Percentiles rank a stretch among this genome's conserved stretches.
Conservation (phyloP, 2,113 vertebrate species). For the Oenanthe melanoleuca region DNA sequence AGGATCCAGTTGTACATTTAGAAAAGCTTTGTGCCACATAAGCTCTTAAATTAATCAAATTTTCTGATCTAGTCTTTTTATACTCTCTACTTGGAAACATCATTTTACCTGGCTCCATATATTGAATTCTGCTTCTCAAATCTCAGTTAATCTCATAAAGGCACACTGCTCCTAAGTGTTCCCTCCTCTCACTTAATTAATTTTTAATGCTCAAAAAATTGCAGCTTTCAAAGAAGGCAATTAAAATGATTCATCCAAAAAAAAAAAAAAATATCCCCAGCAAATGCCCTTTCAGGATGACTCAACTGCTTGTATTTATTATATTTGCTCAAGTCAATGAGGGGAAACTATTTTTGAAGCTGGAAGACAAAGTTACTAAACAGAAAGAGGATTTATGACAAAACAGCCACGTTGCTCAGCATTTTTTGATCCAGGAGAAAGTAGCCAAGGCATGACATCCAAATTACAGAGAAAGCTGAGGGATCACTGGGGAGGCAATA, state of each 20-base stretch:
- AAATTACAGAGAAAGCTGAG: not conserved
- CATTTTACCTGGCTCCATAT: not conserved
- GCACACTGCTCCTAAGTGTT: not conserved
- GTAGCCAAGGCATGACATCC: not conserved
- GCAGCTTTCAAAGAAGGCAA: conserved; percentile 4
- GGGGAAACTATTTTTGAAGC: not conserved
- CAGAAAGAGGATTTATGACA: not conserved
- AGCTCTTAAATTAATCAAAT: not conserved
- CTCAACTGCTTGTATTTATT: not conserved
- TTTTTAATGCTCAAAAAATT: conserved; percentile 1
- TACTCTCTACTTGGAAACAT: not conserved
- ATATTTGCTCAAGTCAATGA: not conserved
- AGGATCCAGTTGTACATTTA: not conserved
- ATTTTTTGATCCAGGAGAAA: not conserved
- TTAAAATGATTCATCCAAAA: conserved; percentile 10
- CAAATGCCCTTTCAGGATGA: not conserved
- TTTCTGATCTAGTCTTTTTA: not conserved
- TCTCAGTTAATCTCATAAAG: not conserved
- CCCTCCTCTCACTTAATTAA: not conserved
- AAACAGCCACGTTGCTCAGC: not conserved
- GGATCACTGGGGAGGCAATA: not conserved
- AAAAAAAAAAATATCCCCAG: not conserved
- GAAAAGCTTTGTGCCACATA: not conserved
- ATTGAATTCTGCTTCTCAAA: not conserved
- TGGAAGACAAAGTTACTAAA: not conserved